These are phyloP conservation scores for Festucalex cinctus DNA, from an alignment of 2,113 vertebrate species.

Conservation along the genomic window DNA sequence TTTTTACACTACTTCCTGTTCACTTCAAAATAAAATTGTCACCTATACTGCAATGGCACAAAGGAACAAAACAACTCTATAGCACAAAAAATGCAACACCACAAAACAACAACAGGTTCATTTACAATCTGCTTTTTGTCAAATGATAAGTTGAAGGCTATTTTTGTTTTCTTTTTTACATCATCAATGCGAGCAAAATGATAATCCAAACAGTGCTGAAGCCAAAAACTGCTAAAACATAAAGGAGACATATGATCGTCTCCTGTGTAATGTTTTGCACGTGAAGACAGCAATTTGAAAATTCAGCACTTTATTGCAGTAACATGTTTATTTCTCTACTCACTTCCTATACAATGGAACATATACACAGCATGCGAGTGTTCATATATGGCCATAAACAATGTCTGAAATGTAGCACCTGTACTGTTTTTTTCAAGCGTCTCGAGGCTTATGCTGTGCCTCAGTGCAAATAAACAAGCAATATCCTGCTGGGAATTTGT, in stretches of 20 bases:
- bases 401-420: slow-evolving; percentile 5
- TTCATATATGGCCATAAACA: slow-evolving; percentile 4
- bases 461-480: neutral
- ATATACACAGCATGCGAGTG: neutral
- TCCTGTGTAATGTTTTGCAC: slow-evolving; percentile 13
- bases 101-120: no score
- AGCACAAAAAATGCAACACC: no score
- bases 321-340: slow-evolving; percentile 15
- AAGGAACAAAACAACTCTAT: no score
- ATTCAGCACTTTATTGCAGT: slow-evolving; percentile 41
- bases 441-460: neutral
- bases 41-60: no score
- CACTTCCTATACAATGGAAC: neutral
- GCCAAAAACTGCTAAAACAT: neutral
- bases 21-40: no score
- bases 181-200: neutral
- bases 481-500: neutral
- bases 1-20: no score
- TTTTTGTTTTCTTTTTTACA: slow-evolving; percentile 6
- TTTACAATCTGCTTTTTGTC: slow-evolving; percentile 19
- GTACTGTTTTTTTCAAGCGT: neutral
- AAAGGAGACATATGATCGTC: slow-evolving; percentile 18
- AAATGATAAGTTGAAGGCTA: slow-evolving; percentile 19
- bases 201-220: slow-evolving; percentile 8
- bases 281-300: slow-evolving; percentile 31